These are phyloP conservation scores for Apogon hyalosoma DNA, from an alignment of 2,797 vertebrate species.

Conservation along the genomic window DNA sequence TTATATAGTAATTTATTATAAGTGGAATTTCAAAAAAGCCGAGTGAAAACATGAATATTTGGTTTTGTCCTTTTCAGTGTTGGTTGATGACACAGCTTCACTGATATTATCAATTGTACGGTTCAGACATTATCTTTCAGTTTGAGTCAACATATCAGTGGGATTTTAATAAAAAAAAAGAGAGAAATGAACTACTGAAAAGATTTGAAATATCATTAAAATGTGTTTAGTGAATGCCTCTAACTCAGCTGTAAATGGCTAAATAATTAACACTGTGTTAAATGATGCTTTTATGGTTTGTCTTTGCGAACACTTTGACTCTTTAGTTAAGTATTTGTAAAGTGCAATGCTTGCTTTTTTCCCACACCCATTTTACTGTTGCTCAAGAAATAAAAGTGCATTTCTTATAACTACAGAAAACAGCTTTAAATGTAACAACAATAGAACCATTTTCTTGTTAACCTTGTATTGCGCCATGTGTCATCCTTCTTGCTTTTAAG, in stretches of 20 bases:
- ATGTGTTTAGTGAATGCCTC: not conserved
- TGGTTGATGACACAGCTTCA: too few relatives aligned
- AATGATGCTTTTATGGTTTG: conserved; percentile 33
- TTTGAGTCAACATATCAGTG: too few relatives aligned
- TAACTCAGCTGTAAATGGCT: not conserved
- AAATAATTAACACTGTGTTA: conserved; percentile 10
- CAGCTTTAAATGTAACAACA: conserved; percentile 7
- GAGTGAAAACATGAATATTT: too few relatives aligned
- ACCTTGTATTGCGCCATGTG: conserved; percentile 36
- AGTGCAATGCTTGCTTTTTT: conserved; percentile 32
- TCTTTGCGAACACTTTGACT: conserved; percentile 14
- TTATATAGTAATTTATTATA: not conserved
- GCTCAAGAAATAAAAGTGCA: conserved; percentile 41
- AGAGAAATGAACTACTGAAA: too few relatives aligned
- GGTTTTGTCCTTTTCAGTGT: too few relatives aligned
- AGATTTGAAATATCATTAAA: too few relatives aligned
- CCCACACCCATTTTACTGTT: conserved; percentile 34
- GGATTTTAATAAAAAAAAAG: too few relatives aligned
- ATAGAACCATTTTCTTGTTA: conserved; percentile 50
- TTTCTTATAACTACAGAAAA: conserved; percentile 30
- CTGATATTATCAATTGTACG: too few relatives aligned
- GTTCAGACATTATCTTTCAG: too few relatives aligned
- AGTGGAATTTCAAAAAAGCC: too few relatives aligned
- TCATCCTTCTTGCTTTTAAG: conserved; percentile 50
- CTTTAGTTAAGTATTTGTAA: conserved; percentile 34